A percentile compares a stretch with the other conserved stretches of the same genome.
Evolutionary conservation across 2,113 vertebrate species (phyloP).

Genomic region (Gnathonemus longibarbis): DNA sequence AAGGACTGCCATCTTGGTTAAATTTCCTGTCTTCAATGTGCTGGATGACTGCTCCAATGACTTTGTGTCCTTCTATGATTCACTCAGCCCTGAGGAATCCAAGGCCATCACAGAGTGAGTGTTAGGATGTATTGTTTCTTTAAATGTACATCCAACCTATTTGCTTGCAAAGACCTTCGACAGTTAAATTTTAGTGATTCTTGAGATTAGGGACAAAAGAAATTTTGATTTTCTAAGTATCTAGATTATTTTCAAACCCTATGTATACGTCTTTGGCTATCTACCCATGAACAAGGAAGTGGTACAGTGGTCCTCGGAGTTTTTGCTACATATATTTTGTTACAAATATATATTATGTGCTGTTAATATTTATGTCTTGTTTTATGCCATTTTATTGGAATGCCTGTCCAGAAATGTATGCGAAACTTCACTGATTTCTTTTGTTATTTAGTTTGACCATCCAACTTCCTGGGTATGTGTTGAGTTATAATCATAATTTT

Average conservation of each 20-base stretch:
- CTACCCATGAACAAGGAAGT: not conserved
- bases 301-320: not conserved
- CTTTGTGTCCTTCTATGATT: slow-evolving; percentile 63
- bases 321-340: not conserved
- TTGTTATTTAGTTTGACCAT: not conserved
- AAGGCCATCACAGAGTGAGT: slow-evolving; percentile 64
- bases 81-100: slow-evolving; percentile 56
- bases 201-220: not conserved
- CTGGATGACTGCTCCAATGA: slow-evolving; percentile 64
- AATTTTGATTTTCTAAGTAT: not conserved
- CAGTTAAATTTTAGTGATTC: not conserved
- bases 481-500: slow-evolving; percentile 11
- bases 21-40: slow-evolving; percentile 54
- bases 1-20: slow-evolving; percentile 38
- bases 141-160: not conserved
- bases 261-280: not conserved
- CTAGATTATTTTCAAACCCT: not conserved
- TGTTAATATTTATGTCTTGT: not conserved
- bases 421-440: not conserved
- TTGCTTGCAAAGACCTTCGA: not conserved
- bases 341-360: not conserved
- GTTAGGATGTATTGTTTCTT: not conserved
- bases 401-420: not conserved
- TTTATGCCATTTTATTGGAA: not conserved
- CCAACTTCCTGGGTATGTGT: not conserved